A percentile compares a stretch with the other conserved stretches of the same genome.
Evolutionary conservation across 1,140 invertebrate genomes (phyloP).

Genomic region (Penaeus chinensis): DNA sequence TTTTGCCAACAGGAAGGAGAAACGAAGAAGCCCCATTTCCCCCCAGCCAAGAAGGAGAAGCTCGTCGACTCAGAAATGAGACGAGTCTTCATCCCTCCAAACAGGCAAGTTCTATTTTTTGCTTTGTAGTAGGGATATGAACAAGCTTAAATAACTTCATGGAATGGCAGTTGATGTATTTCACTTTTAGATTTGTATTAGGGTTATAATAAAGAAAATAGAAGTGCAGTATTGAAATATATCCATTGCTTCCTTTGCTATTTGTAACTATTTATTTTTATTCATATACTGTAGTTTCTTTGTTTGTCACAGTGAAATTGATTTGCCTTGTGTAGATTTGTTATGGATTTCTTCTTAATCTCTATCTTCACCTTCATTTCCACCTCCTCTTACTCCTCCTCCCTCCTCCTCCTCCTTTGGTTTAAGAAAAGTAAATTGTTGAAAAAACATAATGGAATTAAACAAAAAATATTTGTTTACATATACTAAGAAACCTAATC

Average conservation of each 20-base stretch:
- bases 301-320: no score
- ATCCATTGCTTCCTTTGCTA: no score
- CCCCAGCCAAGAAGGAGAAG: constrained; percentile 55
- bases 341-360: no score
- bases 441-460: neutral
- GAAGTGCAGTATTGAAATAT: no score
- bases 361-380: no score
- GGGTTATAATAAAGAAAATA: no score
- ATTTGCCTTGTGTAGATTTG: no score
- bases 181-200: no score
- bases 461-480: neutral
- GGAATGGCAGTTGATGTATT: neutral
- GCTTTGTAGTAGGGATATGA: neutral
- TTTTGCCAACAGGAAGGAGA: neutral
- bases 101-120: constrained; percentile 64
- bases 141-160: neutral
- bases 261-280: no score
- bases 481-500: neutral
- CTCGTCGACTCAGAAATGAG: constrained; percentile 68
- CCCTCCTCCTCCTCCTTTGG: no score
- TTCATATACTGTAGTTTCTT: no score
- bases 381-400: no score
- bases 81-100: constrained; percentile 77
- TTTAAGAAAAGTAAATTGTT: neutral
- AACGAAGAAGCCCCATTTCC: constrained; percentile 36